phyloP scores from a whole-genome alignment of 2,113 vertebrate species.

The Dicaeum eximium region DNA sequence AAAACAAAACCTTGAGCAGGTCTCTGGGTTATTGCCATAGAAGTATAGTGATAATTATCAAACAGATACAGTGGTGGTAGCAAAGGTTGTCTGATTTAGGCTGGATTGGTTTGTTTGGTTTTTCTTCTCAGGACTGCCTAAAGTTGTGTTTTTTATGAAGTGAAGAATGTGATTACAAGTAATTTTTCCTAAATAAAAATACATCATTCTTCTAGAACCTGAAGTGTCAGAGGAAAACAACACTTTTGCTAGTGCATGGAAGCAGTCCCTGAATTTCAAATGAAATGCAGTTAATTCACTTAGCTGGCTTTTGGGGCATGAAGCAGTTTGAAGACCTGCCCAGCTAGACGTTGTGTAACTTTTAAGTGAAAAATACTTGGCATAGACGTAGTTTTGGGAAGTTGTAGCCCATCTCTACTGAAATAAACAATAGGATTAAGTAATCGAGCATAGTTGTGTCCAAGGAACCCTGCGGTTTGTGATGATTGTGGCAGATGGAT shows the following conservation, averaged over 20 bases:
- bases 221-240: background rate
- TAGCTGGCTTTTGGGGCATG: background rate
- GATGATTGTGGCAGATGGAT: background rate
- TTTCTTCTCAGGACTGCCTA: background rate
- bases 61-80: background rate
- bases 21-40: background rate
- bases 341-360: background rate
- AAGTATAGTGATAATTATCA: background rate
- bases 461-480: background rate
- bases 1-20: background rate
- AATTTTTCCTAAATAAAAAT: background rate
- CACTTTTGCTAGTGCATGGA: background rate
- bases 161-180: background rate
- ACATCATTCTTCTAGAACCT: background rate
- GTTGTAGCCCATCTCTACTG: background rate
- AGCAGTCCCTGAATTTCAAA: fast-evolving
- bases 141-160: background rate
- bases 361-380: background rate
- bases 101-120: background rate
- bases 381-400: background rate
- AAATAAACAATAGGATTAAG: background rate
- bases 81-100: background rate
- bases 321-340: background rate
- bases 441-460: background rate
- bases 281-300: background rate